Evolutionary conservation across 2,888 invertebrate species (phyloP), one percentile per base, ranked within the genome.

Genomic region (Pterostichus niger): DNA sequence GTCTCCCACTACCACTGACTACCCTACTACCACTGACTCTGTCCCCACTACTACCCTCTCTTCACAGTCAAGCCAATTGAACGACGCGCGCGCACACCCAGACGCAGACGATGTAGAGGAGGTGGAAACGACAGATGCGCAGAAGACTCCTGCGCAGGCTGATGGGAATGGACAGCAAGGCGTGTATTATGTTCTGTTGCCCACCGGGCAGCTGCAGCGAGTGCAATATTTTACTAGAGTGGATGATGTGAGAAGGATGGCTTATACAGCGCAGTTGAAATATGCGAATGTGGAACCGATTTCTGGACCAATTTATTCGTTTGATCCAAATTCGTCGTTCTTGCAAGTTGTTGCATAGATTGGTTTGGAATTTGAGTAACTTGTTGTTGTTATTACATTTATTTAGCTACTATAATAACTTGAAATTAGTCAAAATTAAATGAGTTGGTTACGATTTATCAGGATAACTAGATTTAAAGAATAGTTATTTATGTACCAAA

Each of bases 271-370:
- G 9, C 92, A 92, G 85, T 91, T 94, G 83, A 93, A 92, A 75
- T 94, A 94, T 87, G 92, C 91, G 86, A 91, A 92, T 85, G 93
- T 94, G 84, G 93, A 93, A 82, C 93, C 93, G 0, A 93, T 94
- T 15, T 92, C 92, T 6, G 91, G 93, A 68, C 93, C 93, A 40
- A 92, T 94, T 59, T 94, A 93, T 87, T 92, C 92, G 2, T 90
- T 89, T 84, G 88, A 89, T 86, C 89, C 89, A 1, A 83, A 87
- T 13, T 88, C 88, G 33, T 87, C 86, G 49, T 85, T 86, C 5
- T 85, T 88, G 54, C 83, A 83, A 61, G 17, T 71, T 44, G n/a
- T 81, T 6, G 68, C 68, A 0, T 15, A 56, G 44, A 5, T 71
- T 40, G 15, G 15, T 4, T 6, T 24, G 24, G 24, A 24, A 24